Evolutionary conservation across 2,113 vertebrate species (phyloP).

Genomic region (Acrocephalus kingi): DNA sequence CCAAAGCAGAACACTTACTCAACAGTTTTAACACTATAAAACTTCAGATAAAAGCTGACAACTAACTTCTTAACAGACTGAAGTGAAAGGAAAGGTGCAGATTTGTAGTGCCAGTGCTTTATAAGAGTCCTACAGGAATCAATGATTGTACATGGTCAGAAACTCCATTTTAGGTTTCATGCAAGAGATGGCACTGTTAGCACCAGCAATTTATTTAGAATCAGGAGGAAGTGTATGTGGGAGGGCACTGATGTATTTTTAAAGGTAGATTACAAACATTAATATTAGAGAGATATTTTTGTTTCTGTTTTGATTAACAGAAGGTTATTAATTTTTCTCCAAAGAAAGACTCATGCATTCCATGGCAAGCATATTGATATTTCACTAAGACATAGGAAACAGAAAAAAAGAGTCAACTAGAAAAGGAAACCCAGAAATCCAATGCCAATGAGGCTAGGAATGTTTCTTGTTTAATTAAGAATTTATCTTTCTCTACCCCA

Average conservation of each 20-base stretch:
- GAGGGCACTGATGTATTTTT: conserved; percentile 4
- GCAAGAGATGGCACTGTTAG: conserved; percentile 58
- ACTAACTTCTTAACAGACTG: neutral
- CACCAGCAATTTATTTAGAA: conserved; percentile 44
- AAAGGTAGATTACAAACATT: conserved; percentile 43
- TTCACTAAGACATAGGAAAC: neutral
- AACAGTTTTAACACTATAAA: neutral
- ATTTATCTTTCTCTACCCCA: neutral
- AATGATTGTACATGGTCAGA: neutral
- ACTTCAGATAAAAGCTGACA: neutral
- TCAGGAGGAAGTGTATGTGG: neutral
- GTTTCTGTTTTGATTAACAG: conserved; percentile 40
- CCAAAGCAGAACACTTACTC: neutral
- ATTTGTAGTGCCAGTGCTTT: neutral
- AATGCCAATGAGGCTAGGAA: neutral
- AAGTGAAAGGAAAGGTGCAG: neutral
- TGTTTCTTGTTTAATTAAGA: neutral
- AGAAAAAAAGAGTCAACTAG: neutral
- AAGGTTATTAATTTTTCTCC: conserved; percentile 14
- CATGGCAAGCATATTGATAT: neutral
- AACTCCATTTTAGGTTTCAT: conserved; percentile 47
- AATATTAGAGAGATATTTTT: conserved; percentile 54
- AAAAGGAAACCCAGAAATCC: neutral
- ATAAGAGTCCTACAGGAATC: neutral
- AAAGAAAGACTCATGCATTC: neutral